phyloP scores from a whole-genome alignment of 2,113 vertebrate genomes.

The Festucalex cinctus region DNA sequence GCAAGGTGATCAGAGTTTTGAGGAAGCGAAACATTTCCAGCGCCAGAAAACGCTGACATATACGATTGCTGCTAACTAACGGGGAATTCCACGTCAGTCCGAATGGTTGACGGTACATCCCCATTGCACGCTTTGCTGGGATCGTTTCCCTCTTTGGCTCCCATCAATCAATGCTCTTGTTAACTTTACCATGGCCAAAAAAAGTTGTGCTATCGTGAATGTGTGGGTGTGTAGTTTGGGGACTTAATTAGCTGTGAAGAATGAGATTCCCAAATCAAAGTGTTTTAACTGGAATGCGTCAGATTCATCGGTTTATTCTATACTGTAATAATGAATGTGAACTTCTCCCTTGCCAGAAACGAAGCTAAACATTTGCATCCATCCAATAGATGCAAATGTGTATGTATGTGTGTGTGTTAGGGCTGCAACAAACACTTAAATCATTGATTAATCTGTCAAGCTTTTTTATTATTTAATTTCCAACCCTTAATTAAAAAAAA shows the following conservation, averaged over 20 bases:
- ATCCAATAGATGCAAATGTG: background rate
- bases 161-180: background rate
- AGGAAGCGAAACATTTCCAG: background rate
- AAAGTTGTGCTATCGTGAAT: background rate
- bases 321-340: constrained; percentile 20
- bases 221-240: no score
- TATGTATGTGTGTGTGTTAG: background rate
- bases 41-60: background rate
- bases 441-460: no score
- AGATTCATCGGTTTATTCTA: background rate
- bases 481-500: no score
- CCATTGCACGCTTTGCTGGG: background rate
- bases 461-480: no score
- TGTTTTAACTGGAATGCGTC: background rate
- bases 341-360: constrained; percentile 14
- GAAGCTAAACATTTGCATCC: constrained; percentile 38
- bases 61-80: background rate
- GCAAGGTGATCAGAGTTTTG: background rate
- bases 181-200: background rate
- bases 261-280: background rate
- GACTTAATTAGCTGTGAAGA: background rate
- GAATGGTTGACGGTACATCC: background rate
- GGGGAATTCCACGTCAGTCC: background rate
- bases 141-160: background rate
- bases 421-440: no score